Percentiles rank a stretch among this genome's conserved stretches.
Conservation (phyloP, 2,888 invertebrate genomes). For the Colostygia pectinataria region DNA sequence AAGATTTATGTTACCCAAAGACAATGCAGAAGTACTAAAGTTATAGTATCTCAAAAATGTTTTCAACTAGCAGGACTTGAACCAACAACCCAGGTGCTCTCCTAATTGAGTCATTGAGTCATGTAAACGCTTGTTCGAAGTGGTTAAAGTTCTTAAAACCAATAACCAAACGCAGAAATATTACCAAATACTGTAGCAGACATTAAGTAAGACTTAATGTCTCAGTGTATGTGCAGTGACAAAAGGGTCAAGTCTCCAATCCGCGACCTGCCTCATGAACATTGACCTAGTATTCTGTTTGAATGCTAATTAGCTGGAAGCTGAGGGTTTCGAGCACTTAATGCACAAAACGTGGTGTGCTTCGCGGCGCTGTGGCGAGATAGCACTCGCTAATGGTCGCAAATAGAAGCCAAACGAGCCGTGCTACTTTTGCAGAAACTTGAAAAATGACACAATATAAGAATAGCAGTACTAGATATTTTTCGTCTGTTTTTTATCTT, state of each 20-base stretch:
- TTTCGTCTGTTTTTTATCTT: too few relatives aligned
- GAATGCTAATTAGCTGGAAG: conserved; percentile 54
- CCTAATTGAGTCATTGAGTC: too few relatives aligned
- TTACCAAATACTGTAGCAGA: too few relatives aligned
- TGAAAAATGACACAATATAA: conserved; percentile 24
- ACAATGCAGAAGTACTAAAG: too few relatives aligned
- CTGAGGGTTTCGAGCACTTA: conserved; percentile 20
- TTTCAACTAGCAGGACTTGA: too few relatives aligned
- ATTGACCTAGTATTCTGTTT: conserved; percentile 58
- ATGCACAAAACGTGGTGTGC: conserved; percentile 26
- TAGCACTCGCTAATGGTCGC: conserved; percentile 32
- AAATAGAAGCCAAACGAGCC: conserved; percentile 33
- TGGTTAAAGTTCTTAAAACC: too few relatives aligned
- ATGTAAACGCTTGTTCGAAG: too few relatives aligned
- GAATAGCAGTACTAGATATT: too few relatives aligned
- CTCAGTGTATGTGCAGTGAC: conserved; percentile 9
- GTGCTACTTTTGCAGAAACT: conserved; percentile 26
- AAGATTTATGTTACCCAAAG: too few relatives aligned
- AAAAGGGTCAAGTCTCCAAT: conserved; percentile 35
- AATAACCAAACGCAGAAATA: too few relatives aligned
- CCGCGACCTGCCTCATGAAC: conserved; percentile 46
- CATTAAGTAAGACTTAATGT: conserved; percentile 6
- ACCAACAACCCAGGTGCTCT: too few relatives aligned
- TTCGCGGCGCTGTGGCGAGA: conserved; percentile 22
- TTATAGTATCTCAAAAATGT: too few relatives aligned